Evolutionary conservation across 2,797 vertebrate species (phyloP).

Genomic region (Bovichtus variegatus): DNA sequence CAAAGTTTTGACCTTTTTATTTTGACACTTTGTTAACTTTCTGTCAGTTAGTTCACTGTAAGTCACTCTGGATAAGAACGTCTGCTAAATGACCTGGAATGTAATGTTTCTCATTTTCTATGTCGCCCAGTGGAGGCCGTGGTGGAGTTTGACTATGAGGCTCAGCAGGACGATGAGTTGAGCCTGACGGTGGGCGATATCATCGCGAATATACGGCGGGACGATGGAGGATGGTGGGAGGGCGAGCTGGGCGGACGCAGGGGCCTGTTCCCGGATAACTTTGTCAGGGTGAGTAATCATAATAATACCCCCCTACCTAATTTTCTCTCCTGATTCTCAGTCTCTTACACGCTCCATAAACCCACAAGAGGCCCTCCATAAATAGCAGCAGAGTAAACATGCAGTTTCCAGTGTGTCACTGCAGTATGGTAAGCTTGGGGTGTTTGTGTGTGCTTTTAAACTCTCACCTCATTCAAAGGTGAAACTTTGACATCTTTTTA

Average conservation of each 20-base stretch:
- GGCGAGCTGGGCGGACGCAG: slow-evolving; percentile 96
- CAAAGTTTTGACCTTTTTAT: neutral
- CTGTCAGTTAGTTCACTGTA: too few relatives aligned
- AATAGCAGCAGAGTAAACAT: slow-evolving; percentile 23
- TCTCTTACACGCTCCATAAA: slow-evolving; percentile 2
- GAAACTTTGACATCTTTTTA: neutral
- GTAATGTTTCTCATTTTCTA: neutral
- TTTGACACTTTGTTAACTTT: neutral
- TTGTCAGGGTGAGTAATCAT: slow-evolving; percentile 95
- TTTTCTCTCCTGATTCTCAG: slow-evolving; percentile 1
- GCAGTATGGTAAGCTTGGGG: neutral
- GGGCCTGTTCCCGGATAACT: slow-evolving; percentile 99
- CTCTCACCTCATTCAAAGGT: neutral
- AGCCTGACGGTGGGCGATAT: slow-evolving; percentile 95
- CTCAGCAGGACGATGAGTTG: slow-evolving; percentile 99
- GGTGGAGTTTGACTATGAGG: slow-evolving; percentile 99
- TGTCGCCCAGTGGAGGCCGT: slow-evolving; percentile 92
- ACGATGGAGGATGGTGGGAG: slow-evolving; percentile 99
- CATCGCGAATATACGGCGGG: slow-evolving; percentile 96
- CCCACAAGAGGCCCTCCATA: neutral
- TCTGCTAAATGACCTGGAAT: too few relatives aligned
- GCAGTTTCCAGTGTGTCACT: slow-evolving; percentile 5
- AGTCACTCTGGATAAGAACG: too few relatives aligned
- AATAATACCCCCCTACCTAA: neutral
- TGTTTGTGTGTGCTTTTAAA: neutral